Evolutionary conservation across 2,113 vertebrate species (phyloP).

Genomic region (Peromyscus leucopus): DNA sequence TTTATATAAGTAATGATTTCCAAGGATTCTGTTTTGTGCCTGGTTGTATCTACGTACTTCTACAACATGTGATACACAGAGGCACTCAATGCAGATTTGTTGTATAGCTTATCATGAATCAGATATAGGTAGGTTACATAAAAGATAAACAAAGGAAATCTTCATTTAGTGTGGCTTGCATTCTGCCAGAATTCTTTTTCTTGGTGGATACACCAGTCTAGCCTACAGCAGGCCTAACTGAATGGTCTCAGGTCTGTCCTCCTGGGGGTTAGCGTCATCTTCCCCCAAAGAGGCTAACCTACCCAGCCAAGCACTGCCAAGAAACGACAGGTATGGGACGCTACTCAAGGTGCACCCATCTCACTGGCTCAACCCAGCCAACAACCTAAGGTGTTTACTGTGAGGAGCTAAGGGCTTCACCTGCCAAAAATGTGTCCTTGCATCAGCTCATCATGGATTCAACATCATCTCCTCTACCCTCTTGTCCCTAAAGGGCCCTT

Average conservation of each 20-base stretch:
- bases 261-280: neutral
- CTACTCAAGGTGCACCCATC: neutral
- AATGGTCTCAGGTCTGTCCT: too few species aligned
- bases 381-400: neutral
- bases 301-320: neutral
- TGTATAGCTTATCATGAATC: slow-evolving; percentile 6
- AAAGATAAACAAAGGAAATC: neutral
- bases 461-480: neutral
- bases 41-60: neutral
- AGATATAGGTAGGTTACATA: neutral
- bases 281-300: neutral
- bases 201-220: neutral
- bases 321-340: neutral
- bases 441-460: neutral
- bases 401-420: neutral
- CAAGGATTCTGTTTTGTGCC: neutral
- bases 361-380: neutral
- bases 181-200: neutral
- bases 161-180: slow-evolving; percentile 29
- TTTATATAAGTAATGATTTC: neutral
- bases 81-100: neutral
- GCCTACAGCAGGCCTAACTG: neutral
- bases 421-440: neutral
- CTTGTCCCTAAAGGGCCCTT: neutral
- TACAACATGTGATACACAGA: neutral